These are phyloP conservation scores for Corydoras maculifer DNA, from an alignment of 2,113 vertebrate species.

Conservation along the genomic window DNA sequence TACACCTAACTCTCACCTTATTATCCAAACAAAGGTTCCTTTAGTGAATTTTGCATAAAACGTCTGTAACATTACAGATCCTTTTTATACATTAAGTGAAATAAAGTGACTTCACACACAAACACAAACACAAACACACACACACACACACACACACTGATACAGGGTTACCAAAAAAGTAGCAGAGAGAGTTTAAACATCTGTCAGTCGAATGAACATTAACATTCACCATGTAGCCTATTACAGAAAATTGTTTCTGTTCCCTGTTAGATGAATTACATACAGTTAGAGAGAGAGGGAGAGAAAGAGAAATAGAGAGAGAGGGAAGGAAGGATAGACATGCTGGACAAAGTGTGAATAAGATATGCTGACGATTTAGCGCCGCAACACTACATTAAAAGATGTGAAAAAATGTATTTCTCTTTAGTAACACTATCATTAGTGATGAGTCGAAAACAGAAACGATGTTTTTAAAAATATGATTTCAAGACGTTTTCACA, in stretches of 20 bases:
- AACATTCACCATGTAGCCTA: constrained; percentile 1
- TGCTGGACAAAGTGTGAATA: constrained; percentile 22
- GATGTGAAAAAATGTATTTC: background rate
- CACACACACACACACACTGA: background rate
- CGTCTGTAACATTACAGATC: no score
- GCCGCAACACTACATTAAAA: constrained; percentile 1
- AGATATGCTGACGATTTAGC: constrained; percentile 32
- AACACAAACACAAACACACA: background rate
- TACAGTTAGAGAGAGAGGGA: background rate
- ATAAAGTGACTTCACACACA: background rate
- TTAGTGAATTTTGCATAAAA: no score
- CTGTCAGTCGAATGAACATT: background rate
- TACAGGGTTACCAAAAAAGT: background rate
- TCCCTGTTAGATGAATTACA: background rate
- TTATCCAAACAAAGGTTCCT: no score
- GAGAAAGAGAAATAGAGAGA: constrained; percentile 3
- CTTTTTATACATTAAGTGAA: no score
- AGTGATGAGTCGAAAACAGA: no score
- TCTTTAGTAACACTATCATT: no score
- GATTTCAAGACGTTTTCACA: no score
- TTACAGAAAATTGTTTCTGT: constrained; percentile 15
- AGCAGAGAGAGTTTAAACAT: no score
- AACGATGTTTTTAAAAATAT: no score
- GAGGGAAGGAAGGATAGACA: constrained; percentile 2
- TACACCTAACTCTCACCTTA: no score